Evolutionary conservation across 1,140 invertebrate species (phyloP).

Genomic region (Tribolium castaneum): DNA sequence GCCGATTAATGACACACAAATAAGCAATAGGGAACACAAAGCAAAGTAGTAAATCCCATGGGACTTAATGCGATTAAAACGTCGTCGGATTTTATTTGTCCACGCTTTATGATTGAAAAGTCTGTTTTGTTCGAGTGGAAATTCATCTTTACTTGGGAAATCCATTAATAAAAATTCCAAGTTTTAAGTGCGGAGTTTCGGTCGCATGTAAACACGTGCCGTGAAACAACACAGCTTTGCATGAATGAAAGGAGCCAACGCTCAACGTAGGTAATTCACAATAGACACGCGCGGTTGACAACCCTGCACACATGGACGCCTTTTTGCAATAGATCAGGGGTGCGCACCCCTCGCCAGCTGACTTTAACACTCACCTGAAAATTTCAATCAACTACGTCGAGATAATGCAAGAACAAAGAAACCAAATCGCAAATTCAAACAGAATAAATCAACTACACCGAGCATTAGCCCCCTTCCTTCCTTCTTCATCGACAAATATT

Average conservation of each 20-base stretch:
- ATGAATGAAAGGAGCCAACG: slow-evolving; percentile 1
- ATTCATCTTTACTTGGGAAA: slow-evolving; percentile 58
- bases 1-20: slow-evolving; percentile 21
- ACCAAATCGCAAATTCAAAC: neutral
- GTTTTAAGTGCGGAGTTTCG: slow-evolving; percentile 58
- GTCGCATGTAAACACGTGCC: slow-evolving; percentile 33
- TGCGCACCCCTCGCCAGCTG: slow-evolving; percentile 22
- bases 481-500: slow-evolving; percentile 28
- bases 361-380: slow-evolving; percentile 10
- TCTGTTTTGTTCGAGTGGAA: slow-evolving; percentile 41
- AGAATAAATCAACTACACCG: neutral
- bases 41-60: slow-evolving; percentile 45
- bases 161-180: slow-evolving; percentile 60
- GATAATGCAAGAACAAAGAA: neutral
- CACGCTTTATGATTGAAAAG: slow-evolving; percentile 52
- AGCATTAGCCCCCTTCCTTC: neutral
- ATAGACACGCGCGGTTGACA: slow-evolving; percentile 58
- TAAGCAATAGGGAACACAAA: slow-evolving; percentile 44
- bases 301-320: slow-evolving; percentile 58
- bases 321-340: slow-evolving; percentile 51
- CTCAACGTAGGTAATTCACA: slow-evolving; percentile 42
- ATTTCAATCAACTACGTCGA: neutral
- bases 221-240: slow-evolving; percentile 33
- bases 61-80: slow-evolving; percentile 49
- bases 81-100: slow-evolving; percentile 50